phyloP scores from a whole-genome alignment of 2,797 vertebrate species.

The Notolabrus celidotus region DNA sequence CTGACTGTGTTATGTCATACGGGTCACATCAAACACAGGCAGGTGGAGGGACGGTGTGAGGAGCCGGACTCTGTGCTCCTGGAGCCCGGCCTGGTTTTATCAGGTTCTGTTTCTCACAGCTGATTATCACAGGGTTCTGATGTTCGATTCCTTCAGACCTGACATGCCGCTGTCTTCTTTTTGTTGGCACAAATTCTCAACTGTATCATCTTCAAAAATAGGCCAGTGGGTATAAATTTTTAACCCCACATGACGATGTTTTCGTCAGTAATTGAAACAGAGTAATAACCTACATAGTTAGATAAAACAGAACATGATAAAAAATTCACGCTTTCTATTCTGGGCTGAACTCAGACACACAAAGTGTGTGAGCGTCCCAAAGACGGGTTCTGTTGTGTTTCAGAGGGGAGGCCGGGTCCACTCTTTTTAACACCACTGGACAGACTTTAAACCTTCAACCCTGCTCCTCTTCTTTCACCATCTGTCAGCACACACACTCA shows the following conservation, averaged over 20 bases:
- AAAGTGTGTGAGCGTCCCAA: too few relatives aligned
- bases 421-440: not conserved
- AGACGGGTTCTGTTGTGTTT: too few relatives aligned
- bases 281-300: not conserved
- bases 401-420: too few relatives aligned
- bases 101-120: too few relatives aligned
- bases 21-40: too few relatives aligned
- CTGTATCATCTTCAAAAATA: not conserved
- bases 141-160: not conserved
- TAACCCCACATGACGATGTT: not conserved
- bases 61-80: too few relatives aligned
- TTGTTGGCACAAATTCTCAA: not conserved
- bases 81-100: too few relatives aligned
- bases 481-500: slow-evolving; percentile 28
- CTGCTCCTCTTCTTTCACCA: slow-evolving; percentile 16
- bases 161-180: not conserved
- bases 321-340: slow-evolving; percentile 4
- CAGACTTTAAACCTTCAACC: slow-evolving; percentile 13
- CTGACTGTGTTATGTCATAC: too few relatives aligned
- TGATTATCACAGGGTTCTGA: too few relatives aligned
- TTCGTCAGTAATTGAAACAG: slow-evolving; percentile 1
- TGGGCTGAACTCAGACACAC: not conserved
- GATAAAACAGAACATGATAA: not conserved
- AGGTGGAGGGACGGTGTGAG: too few relatives aligned
- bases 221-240: not conserved